These are phyloP conservation scores for Toxotes jaculatrix DNA, from an alignment of 2,113 vertebrate species.

Conservation along the genomic window DNA sequence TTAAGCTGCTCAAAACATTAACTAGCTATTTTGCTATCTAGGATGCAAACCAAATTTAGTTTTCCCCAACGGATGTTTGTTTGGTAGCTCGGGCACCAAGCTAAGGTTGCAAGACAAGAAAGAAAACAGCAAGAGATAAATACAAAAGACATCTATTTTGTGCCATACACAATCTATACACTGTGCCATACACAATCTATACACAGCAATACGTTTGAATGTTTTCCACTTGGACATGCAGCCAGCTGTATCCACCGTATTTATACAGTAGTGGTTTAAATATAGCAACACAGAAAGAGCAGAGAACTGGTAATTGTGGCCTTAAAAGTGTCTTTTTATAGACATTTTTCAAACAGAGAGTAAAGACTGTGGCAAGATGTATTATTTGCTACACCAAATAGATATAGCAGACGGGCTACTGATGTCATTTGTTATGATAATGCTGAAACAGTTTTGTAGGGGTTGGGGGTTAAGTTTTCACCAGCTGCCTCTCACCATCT, in stretches of 20 bases:
- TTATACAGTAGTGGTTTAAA: constrained; percentile 41
- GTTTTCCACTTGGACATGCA: constrained; percentile 3
- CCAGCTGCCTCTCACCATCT: neutral
- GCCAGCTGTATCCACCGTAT: constrained; percentile 41
- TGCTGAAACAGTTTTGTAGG: neutral
- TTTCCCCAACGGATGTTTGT: too few relatives aligned
- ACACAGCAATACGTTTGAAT: neutral
- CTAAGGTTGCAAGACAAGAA: neutral
- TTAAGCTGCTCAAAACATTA: neutral
- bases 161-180: neutral
- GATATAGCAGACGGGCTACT: constrained; percentile 17
- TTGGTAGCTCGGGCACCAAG: neutral
- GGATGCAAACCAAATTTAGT: too few relatives aligned
- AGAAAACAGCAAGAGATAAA: neutral
- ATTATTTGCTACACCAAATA: constrained; percentile 10
- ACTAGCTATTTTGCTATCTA: too few relatives aligned
- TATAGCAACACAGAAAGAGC: constrained; percentile 28
- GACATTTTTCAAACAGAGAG: constrained; percentile 42
- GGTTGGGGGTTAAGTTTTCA: neutral
- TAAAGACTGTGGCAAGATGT: constrained; percentile 7
- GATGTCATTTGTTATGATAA: constrained; percentile 18
- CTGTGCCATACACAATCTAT: neutral
- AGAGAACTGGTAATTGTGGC: constrained; percentile 40
- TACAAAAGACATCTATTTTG: neutral
- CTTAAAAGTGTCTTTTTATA: constrained; percentile 41